These are phyloP conservation scores for Lasius platythorax DNA, from an alignment of 2,888 invertebrate genomes.

Conservation along the genomic window DNA sequence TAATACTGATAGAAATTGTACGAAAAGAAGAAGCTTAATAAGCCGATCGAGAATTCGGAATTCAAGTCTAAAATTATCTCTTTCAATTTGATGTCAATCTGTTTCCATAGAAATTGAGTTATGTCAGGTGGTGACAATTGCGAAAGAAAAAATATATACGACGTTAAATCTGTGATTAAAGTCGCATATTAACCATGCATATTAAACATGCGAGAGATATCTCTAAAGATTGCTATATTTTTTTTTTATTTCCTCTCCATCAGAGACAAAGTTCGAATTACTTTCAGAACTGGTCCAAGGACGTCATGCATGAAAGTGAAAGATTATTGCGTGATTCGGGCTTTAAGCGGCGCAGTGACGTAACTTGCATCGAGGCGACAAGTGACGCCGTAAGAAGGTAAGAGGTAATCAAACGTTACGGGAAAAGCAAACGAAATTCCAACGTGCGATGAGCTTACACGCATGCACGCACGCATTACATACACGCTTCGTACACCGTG, in stretches of 20 bases:
- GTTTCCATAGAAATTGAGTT: background rate
- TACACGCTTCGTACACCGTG: background rate
- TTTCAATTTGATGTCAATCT: background rate
- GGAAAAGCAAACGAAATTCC: background rate
- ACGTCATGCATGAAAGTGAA: conserved; percentile 41
- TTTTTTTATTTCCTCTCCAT: too few species aligned
- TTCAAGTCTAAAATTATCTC: background rate
- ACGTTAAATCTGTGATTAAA: background rate
- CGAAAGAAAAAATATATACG: background rate
- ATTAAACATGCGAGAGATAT: background rate
- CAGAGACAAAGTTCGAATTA: background rate
- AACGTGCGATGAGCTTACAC: background rate
- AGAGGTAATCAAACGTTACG: conserved; percentile 19
- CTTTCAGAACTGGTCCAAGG: conserved; percentile 38
- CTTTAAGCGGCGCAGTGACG: conserved; percentile 21
- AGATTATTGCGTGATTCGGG: conserved; percentile 38
- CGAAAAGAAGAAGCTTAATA: background rate
- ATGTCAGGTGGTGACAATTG: background rate
- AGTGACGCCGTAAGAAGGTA: conserved; percentile 16
- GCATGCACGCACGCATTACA: background rate
- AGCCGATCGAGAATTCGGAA: background rate
- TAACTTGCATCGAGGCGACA: conserved; percentile 16
- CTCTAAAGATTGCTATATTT: background rate
- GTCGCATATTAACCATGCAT: background rate
- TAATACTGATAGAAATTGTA: background rate